These are phyloP conservation scores for Electrona antarctica DNA, from an alignment of 2,113 vertebrate species.

Conservation along the genomic window DNA sequence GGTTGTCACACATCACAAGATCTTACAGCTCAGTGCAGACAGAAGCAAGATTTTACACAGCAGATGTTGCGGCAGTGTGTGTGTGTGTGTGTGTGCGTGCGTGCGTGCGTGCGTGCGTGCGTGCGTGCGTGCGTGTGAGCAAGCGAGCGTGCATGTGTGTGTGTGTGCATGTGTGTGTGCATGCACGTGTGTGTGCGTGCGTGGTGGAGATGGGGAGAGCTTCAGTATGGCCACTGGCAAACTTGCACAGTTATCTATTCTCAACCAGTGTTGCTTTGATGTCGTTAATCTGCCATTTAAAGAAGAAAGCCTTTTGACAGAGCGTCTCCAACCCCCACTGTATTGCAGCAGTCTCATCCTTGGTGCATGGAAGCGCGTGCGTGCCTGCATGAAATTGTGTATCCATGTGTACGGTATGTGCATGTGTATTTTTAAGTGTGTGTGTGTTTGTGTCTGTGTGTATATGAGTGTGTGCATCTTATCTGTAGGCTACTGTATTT, in stretches of 20 bases:
- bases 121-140: no score
- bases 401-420: no score
- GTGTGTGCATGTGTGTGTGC: background rate
- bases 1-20: no score
- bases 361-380: no score
- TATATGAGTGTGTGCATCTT: no score
- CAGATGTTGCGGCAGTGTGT: background rate
- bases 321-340: conserved; percentile 31
- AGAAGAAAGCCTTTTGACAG: conserved; percentile 43
- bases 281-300: conserved; percentile 65
- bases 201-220: conserved; percentile 33
- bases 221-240: conserved; percentile 61
- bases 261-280: conserved; percentile 66
- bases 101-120: background rate
- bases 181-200: background rate
- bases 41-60: no score
- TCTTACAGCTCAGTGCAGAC: no score
- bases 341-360: conserved; percentile 19
- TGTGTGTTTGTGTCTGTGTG: no score
- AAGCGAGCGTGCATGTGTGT: background rate
- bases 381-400: no score
- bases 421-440: no score
- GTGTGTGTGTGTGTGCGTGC: background rate
- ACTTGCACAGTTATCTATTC: conserved; percentile 61
- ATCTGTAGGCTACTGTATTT: no score